Percentiles rank a stretch among this genome's conserved stretches.
These are phyloP conservation scores for Pseudomugil gertrudae DNA, from an alignment of 2,797 vertebrate genomes.

Conservation along the genomic window DNA sequence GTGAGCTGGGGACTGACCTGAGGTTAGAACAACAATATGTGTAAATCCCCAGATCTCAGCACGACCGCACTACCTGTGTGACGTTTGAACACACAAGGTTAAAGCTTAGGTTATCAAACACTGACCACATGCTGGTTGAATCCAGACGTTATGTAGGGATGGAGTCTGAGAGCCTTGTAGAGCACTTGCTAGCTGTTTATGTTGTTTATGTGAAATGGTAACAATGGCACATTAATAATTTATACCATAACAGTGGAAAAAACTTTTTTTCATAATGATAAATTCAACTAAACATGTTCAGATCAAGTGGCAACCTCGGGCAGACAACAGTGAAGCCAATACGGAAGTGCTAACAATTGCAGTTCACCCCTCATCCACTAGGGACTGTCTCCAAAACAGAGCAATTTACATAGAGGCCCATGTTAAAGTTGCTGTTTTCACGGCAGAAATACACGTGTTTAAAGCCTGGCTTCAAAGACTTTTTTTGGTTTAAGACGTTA, in stretches of 20 bases:
- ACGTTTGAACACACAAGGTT: slow-evolving; percentile 51
- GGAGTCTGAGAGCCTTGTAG: slow-evolving; percentile 6
- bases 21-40: slow-evolving; percentile 68
- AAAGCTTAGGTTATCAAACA: too few relatives aligned
- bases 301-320: too few relatives aligned
- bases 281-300: slow-evolving; percentile 4
- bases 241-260: too few relatives aligned
- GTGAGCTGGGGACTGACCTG: slow-evolving; percentile 53
- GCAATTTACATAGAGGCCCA: too few relatives aligned
- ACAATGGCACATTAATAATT: neutral
- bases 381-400: too few relatives aligned
- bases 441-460: too few relatives aligned
- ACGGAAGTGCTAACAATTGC: too few relatives aligned
- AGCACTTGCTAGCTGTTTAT: neutral
- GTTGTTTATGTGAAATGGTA: neutral
- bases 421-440: too few relatives aligned
- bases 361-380: too few relatives aligned
- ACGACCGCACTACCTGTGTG: slow-evolving; percentile 54
- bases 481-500: too few relatives aligned
- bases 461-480: too few relatives aligned
- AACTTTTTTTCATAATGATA: neutral
- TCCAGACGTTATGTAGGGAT: slow-evolving; percentile 1
- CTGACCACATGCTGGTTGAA: slow-evolving; percentile 23
- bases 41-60: slow-evolving; percentile 59
- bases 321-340: too few relatives aligned